A percentile compares a stretch with the other conserved stretches of the same genome.
These are phyloP conservation scores for Catocala sponsa DNA, from an alignment of 2,888 invertebrate species.

Conservation along the genomic window DNA sequence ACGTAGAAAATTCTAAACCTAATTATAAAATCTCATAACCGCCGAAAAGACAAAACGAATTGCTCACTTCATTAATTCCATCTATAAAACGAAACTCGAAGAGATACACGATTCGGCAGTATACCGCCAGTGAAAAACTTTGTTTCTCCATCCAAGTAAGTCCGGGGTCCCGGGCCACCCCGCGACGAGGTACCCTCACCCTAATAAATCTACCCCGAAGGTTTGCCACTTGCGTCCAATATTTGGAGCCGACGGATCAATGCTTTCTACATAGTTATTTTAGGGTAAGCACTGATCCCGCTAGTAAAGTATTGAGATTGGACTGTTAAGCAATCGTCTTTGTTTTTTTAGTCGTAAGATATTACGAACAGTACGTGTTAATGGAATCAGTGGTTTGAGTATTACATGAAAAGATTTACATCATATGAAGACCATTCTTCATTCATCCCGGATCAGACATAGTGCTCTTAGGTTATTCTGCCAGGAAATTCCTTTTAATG, in stretches of 20 bases:
- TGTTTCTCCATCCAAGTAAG: conserved; percentile 38
- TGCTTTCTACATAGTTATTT: conserved; percentile 59
- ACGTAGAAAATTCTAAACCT: no score
- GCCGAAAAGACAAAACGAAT: conserved; percentile 7
- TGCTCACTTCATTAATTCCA: conserved; percentile 18
- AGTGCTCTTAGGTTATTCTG: no score
- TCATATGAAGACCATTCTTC: no score
- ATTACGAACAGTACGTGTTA: not conserved
- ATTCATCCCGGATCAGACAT: no score
- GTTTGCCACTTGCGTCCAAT: conserved; percentile 62
- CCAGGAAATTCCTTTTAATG: no score
- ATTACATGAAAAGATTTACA: not conserved
- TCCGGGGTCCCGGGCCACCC: conserved; percentile 33
- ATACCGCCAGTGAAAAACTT: conserved; percentile 47
- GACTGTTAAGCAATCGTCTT: conserved; percentile 7
- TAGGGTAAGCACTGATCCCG: conserved; percentile 44
- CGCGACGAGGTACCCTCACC: conserved; percentile 56
- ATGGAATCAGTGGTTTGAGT: not conserved
- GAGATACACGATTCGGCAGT: conserved; percentile 33
- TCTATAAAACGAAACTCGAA: conserved; percentile 26
- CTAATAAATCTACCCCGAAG: conserved; percentile 69
- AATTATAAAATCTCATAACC: not conserved
- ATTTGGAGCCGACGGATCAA: conserved; percentile 65
- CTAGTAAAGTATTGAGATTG: conserved; percentile 11
- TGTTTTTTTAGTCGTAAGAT: conserved; percentile 2